Base-by-base conservation (phyloP, 2,888 invertebrate species). In the Caenorhabditis drosophilae region DNA sequence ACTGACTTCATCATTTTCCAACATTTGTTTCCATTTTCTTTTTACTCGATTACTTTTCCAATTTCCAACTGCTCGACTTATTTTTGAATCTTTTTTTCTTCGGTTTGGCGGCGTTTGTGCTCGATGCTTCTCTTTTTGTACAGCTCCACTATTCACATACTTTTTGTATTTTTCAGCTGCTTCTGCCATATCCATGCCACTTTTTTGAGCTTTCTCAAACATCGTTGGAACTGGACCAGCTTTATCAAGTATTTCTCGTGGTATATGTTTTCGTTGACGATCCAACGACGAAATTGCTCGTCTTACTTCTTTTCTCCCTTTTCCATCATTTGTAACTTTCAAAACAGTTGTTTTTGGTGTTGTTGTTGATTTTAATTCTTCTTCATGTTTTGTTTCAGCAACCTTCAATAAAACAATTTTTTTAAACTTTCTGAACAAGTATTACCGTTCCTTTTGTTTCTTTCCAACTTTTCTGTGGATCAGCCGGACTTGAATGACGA, bases 11-110 rank as follows among this genome's bases (percentile, higher is more conserved):
- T 76, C 74, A 20, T 56, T 58, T 35, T 76, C 74, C 25, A 76
- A 51, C 45, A 76, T 70, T 57, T 71, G 55, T 26, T 73, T 70
- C 81, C 81, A 81, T 36, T 81, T 69, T 15, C 73, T 52, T 51
- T 78, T 78, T 4, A 76, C 75, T 23, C 78, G 47, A 47, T 76
- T 75, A 38, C 72, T 70, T 52, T 73, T 75, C 73, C 80, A 73
- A 57, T 78, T 78, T 15, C 70, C 68, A 11, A 82, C 77, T 2
- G 75, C 77, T 41, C 77, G 46, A 4, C 66, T 56, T 12, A 73
- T 66, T 15, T 42, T 47, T 40, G 51, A 51, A 48, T 66, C 60
- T 31, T 66, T 61, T 46, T 67, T 72, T 25, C 73, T 45, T 16
- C 59, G 59, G 45, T 67, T 60, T 25, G 79, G 79, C 22, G 79